phyloP scores from a whole-genome alignment of 2,888 invertebrate species.

The Cephonodes hylas region DNA sequence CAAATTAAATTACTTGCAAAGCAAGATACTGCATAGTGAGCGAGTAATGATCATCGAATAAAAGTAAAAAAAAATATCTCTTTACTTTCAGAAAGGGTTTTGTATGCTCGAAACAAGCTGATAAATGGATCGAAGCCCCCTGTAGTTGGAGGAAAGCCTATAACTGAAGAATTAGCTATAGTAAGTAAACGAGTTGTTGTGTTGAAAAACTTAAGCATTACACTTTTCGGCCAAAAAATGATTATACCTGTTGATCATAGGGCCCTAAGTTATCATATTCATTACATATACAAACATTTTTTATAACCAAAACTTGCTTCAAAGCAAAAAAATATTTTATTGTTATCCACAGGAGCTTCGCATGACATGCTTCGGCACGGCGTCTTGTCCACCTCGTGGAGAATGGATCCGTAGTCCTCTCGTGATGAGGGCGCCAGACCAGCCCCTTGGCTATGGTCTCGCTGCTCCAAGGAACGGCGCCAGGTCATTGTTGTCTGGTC shows the following conservation, averaged over 20 bases:
- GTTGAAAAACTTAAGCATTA: no score
- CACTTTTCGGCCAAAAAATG: no score
- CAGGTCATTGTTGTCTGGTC: constrained; percentile 81
- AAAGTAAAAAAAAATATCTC: no score
- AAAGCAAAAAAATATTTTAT: no score
- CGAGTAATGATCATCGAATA: no score
- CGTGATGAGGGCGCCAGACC: constrained; percentile 81
- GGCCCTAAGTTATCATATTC: no score
- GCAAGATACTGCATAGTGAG: no score
- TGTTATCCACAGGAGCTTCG: constrained; percentile 80
- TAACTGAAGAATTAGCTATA: constrained; percentile 83
- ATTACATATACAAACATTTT: no score
- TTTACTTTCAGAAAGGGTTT: constrained; percentile 82
- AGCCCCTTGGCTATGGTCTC: constrained; percentile 83
- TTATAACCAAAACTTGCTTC: no score
- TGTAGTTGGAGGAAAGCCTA: constrained; percentile 83
- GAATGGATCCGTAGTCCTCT: constrained; percentile 87
- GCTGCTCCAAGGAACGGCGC: constrained; percentile 83
- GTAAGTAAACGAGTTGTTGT: constrained; percentile 81
- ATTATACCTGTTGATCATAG: no score
- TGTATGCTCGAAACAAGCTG: constrained; percentile 82
- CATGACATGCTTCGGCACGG: constrained; percentile 83
- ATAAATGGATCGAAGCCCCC: constrained; percentile 74
- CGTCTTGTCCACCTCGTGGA: constrained; percentile 85
- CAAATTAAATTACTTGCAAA: no score